A percentile compares a stretch with the other conserved stretches of the same genome.
Evolutionary conservation across 2,113 vertebrate species (phyloP).

Genomic region (Xenus cinereus): DNA sequence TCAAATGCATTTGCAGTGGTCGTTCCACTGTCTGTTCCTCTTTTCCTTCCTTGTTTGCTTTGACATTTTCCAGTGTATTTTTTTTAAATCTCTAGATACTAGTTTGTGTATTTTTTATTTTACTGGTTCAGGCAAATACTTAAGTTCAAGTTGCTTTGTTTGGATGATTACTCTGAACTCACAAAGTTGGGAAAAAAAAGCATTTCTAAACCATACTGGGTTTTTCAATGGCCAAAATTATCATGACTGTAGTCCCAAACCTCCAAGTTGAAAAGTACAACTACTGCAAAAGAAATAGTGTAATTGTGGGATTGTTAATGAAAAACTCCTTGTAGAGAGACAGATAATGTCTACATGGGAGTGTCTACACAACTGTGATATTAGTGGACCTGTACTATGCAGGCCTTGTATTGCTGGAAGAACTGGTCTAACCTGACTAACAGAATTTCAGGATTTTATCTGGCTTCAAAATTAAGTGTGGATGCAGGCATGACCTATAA

Average conservation of each 20-base stretch:
- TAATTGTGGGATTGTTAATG: not conserved
- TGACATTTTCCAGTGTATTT: not conserved
- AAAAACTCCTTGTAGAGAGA: not conserved
- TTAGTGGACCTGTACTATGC: not conserved
- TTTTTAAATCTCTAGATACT: not conserved
- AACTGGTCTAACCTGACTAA: conserved; percentile 37
- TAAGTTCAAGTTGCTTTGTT: not conserved
- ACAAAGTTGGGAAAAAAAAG: not conserved
- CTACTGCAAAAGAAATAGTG: not conserved
- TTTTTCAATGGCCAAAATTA: not conserved
- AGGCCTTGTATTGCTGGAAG: not conserved
- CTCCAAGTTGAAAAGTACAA: not conserved
- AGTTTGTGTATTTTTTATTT: not conserved
- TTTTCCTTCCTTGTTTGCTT: not conserved
- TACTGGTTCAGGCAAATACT: not conserved
- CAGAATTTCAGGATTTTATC: conserved; percentile 14
- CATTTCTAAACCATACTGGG: not conserved
- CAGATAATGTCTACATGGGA: not conserved
- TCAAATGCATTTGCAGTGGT: not conserved
- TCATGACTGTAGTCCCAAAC: not conserved
- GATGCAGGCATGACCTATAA: not conserved
- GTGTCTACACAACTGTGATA: not conserved
- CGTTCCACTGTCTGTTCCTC: not conserved
- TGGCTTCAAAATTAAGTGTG: not conserved
- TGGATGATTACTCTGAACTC: not conserved